Conservation (phyloP, 1,140 invertebrate genomes). For the Archegozetes longisetosus region DNA sequence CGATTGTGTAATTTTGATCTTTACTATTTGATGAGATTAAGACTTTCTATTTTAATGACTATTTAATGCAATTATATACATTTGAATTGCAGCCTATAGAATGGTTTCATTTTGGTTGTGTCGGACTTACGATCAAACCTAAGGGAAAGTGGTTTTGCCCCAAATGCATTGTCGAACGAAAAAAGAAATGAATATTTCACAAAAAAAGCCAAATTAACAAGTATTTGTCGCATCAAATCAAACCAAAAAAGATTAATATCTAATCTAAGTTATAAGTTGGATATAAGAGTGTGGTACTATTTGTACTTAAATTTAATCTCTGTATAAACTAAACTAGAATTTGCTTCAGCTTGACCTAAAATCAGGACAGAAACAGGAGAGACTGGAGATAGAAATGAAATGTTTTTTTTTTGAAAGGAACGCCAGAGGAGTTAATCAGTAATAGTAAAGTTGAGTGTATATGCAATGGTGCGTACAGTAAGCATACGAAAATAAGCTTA, state of each 20-base stretch:
- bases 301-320: neutral
- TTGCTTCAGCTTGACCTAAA: neutral
- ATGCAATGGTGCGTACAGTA: neutral
- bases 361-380: neutral
- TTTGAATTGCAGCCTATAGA: conserved; percentile 11
- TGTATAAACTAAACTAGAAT: neutral
- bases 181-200: conserved; percentile 11
- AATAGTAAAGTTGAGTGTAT: neutral
- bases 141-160: conserved; percentile 99
- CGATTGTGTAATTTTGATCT: conserved; percentile 19
- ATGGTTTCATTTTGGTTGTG: conserved; percentile 98
- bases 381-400: neutral
- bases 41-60: neutral
- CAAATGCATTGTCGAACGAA: conserved; percentile 41
- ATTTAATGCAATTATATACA: conserved; percentile 11
- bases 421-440: neutral
- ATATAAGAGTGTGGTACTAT: neutral
- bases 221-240: neutral
- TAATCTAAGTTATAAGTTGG: neutral
- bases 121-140: conserved; percentile 83
- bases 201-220: neutral
- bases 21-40: conserved; percentile 21
- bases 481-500: neutral
- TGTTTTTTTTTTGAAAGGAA: neutral
- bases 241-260: neutral